Evolutionary conservation across 2,113 vertebrate species (phyloP).

Genomic region (Pseudorasbora parva): DNA sequence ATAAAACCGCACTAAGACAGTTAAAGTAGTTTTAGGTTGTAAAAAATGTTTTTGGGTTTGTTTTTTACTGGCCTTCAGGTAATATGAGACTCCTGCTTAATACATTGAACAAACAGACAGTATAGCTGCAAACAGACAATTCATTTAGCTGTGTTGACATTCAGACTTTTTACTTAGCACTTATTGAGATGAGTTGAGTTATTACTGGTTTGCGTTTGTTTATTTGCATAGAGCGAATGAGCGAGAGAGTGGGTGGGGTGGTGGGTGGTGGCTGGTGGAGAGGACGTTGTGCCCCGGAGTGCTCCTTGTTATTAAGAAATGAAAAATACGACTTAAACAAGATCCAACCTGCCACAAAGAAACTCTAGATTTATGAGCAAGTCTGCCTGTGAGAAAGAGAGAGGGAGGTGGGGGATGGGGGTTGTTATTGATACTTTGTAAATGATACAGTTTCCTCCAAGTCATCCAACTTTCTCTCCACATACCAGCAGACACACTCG

Average conservation of each 20-base stretch:
- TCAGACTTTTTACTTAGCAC: background rate
- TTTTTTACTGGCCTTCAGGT: background rate
- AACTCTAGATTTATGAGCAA: conserved; percentile 4
- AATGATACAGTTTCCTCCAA: background rate
- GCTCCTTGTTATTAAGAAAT: conserved; percentile 35
- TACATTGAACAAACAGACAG: background rate
- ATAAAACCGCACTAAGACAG: background rate
- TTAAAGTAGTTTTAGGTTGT: background rate
- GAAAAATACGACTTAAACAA: conserved; percentile 45
- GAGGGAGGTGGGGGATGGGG: no score
- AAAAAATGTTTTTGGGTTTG: background rate
- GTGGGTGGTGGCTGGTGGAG: no score
- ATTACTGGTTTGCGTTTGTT: conserved; percentile 34
- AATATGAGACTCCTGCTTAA: background rate
- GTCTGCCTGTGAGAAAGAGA: conserved; percentile 8
- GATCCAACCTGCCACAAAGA: conserved; percentile 41
- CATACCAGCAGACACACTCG: conserved; percentile 1
- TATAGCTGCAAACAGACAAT: conserved; percentile 6
- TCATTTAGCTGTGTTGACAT: conserved; percentile 7
- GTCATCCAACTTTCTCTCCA: conserved; percentile 8
- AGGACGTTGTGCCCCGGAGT: conserved; percentile 30
- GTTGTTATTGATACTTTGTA: background rate
- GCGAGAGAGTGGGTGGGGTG: no score
- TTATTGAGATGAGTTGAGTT: background rate
- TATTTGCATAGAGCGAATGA: conserved; percentile 11